Conservation (phyloP, 2,113 vertebrate species). For the Crocuta crocuta region DNA sequence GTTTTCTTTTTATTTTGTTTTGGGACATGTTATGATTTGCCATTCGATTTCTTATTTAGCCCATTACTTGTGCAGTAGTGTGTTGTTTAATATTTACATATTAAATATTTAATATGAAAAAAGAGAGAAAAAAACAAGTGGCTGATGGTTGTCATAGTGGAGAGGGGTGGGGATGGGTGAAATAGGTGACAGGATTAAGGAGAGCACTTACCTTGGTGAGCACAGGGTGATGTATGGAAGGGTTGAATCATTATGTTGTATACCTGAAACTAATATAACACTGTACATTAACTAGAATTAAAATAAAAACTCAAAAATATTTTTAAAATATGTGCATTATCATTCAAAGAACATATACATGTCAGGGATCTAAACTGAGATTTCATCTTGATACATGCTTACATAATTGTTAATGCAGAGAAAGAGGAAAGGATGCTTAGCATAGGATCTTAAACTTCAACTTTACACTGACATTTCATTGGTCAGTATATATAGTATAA, state of each 20-base stretch:
- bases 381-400: neutral
- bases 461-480: neutral
- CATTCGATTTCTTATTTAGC: neutral
- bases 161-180: neutral
- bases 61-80: neutral
- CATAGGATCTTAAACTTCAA: neutral
- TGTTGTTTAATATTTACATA: neutral
- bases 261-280: neutral
- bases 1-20: neutral
- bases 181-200: neutral
- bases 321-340: neutral
- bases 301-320: neutral
- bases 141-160: neutral
- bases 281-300: neutral
- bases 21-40: neutral
- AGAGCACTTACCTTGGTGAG: neutral
- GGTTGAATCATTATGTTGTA: neutral
- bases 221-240: neutral
- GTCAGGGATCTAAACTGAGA: neutral
- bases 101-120: neutral
- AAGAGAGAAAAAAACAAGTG: neutral
- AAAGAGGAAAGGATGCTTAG: neutral
- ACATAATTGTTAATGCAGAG: neutral
- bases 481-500: neutral
- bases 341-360: neutral